phyloP scores from a whole-genome alignment of 1,140 invertebrate genomes.

The Trialeurodes vaporariorum region DNA sequence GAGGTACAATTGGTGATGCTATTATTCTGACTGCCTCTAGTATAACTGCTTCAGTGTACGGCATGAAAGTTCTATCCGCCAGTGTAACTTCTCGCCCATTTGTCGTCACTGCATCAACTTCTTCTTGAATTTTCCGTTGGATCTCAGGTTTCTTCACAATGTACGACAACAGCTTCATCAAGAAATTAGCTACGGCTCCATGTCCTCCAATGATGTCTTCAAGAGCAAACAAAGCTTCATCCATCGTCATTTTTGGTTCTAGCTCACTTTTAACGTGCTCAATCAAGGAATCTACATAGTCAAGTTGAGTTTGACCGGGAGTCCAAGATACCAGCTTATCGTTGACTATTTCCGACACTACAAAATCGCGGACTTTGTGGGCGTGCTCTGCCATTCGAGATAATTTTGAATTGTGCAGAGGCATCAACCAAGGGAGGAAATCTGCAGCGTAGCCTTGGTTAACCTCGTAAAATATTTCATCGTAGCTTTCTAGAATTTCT shows the following conservation, averaged over 20 bases:
- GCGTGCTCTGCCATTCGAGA: constrained; percentile 46
- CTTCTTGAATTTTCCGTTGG: constrained; percentile 48
- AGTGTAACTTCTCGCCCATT: constrained; percentile 43
- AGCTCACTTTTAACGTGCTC: constrained; percentile 49
- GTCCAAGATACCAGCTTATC: constrained; percentile 38
- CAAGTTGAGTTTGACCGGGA: constrained; percentile 28
- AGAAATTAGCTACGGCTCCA: constrained; percentile 64
- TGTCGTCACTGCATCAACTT: constrained; percentile 50
- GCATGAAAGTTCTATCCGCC: constrained; percentile 52
- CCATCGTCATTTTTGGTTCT: constrained; percentile 46
- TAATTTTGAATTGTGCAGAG: constrained; percentile 58
- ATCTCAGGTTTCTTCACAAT: constrained; percentile 50
- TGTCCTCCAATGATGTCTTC: constrained; percentile 81
- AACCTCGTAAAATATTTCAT: constrained; percentile 80
- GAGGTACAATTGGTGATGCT: constrained; percentile 81
- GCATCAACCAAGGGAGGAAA: constrained; percentile 71
- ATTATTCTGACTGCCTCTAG: constrained; percentile 65
- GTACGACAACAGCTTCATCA: constrained; percentile 59
- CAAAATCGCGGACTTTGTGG: constrained; percentile 52
- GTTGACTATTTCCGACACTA: constrained; percentile 56
- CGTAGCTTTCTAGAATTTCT: constrained; percentile 57
- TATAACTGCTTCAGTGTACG: constrained; percentile 72
- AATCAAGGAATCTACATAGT: constrained; percentile 63
- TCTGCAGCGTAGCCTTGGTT: constrained; percentile 80
- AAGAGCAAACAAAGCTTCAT: constrained; percentile 45